phyloP scores from a whole-genome alignment of 2,888 invertebrate species.

The Drosophila algonquin region DNA sequence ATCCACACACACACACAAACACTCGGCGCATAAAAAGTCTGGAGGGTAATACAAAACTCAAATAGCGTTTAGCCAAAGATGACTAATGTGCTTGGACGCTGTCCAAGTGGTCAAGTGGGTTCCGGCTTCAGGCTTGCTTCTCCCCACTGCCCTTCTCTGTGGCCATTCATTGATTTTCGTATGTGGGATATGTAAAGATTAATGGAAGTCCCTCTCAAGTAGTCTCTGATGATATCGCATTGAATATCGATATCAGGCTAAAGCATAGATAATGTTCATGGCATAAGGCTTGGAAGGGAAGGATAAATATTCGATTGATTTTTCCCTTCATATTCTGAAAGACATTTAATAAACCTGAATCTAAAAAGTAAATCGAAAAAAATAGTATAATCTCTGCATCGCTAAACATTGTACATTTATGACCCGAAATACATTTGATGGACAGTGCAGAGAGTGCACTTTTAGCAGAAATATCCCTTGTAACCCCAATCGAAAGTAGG shows the following conservation, averaged over 20 bases:
- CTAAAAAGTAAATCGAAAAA: too few relatives aligned
- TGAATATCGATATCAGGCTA: neutral
- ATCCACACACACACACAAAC: constrained; percentile 19
- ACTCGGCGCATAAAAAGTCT: constrained; percentile 8
- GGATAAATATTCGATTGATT: too few relatives aligned
- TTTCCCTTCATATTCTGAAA: too few relatives aligned
- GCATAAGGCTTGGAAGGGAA: too few relatives aligned
- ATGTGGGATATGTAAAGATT: constrained; percentile 28
- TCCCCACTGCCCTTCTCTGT: neutral
- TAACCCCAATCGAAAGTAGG: constrained; percentile 64
- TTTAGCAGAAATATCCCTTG: constrained; percentile 60
- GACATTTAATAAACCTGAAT: too few relatives aligned
- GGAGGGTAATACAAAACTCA: constrained; percentile 61
- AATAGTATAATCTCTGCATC: neutral
- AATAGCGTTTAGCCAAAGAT: constrained; percentile 75
- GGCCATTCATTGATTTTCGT: constrained; percentile 11
- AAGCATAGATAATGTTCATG: neutral
- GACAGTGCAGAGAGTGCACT: constrained; percentile 55
- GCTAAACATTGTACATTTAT: neutral
- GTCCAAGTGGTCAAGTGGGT: constrained; percentile 67
- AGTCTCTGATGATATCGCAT: neutral
- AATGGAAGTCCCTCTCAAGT: constrained; percentile 32
- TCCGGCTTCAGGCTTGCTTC: neutral
- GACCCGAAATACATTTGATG: too few relatives aligned
- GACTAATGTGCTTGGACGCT: constrained; percentile 66